Conservation (phyloP, 2,888 invertebrate species). For the Nomada goodeniana region DNA sequence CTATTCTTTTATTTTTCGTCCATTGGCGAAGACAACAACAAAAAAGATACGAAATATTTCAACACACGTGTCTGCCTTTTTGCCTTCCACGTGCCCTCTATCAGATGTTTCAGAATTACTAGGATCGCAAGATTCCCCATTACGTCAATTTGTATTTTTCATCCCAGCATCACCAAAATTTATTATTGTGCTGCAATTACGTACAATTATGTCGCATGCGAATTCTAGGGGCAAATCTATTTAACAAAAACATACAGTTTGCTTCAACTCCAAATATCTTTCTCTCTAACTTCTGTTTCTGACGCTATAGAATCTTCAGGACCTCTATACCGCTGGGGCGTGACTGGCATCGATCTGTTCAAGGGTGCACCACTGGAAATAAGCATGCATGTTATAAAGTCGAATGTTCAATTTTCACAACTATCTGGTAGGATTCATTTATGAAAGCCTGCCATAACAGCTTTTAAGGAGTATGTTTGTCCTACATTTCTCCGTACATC, state of each 20-base stretch:
- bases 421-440: too few relatives aligned
- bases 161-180: not conserved
- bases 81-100: not conserved
- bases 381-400: not conserved
- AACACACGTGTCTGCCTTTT: not conserved
- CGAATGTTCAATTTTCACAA: too few relatives aligned
- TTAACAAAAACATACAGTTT: not conserved
- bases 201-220: not conserved
- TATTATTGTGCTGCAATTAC: constrained; percentile 14
- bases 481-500: too few relatives aligned
- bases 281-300: not conserved
- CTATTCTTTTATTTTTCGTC: too few relatives aligned
- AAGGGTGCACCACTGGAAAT: not conserved
- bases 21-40: too few relatives aligned
- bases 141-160: not conserved
- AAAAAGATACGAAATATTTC: too few relatives aligned
- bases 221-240: constrained; percentile 6
- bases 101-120: not conserved
- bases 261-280: constrained; percentile 1
- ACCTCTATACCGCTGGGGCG: not conserved
- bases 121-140: not conserved
- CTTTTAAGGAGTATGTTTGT: too few relatives aligned
- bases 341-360: not conserved
- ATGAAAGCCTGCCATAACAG: too few relatives aligned
- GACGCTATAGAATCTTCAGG: constrained; percentile 5